A percentile compares a stretch with the other conserved stretches of the same genome.
phyloP scores from a whole-genome alignment of 2,113 vertebrate genomes.

The Takifugu flavidus region DNA sequence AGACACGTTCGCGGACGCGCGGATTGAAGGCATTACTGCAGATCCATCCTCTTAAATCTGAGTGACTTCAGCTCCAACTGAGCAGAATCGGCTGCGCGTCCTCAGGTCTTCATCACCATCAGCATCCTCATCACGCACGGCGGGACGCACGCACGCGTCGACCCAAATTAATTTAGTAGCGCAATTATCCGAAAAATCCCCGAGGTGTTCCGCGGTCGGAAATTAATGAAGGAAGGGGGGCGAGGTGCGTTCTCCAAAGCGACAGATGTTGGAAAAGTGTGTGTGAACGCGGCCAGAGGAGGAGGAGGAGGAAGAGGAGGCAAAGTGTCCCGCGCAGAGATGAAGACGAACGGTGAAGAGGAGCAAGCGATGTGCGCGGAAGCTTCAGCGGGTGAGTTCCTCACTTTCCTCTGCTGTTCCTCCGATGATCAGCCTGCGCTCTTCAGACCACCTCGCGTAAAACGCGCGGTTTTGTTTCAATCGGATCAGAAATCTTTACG shows the following conservation, averaged over 20 bases:
- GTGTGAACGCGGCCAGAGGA: constrained; percentile 27
- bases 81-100: constrained; percentile 26
- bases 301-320: constrained; percentile 20
- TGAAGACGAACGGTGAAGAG: constrained; percentile 27
- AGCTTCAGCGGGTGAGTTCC: constrained; percentile 50
- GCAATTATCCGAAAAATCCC: constrained; percentile 65
- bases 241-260: constrained; percentile 39
- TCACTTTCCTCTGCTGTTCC: background rate
- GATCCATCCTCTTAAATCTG: constrained; percentile 29
- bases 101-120: constrained; percentile 20
- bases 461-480: too few relatives aligned
- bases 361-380: background rate
- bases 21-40: constrained; percentile 23
- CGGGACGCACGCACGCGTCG: constrained; percentile 31
- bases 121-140: constrained; percentile 26
- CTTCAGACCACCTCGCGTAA: too few relatives aligned
- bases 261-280: constrained; percentile 61
- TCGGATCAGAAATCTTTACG: too few relatives aligned
- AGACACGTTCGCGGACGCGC: background rate
- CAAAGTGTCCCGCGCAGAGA: constrained; percentile 38
- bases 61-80: constrained; percentile 17
- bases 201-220: constrained; percentile 40
- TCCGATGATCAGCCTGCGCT: too few relatives aligned
- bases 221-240: constrained; percentile 62
- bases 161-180: constrained; percentile 66